Evolutionary conservation across 2,113 vertebrate genomes (phyloP), one percentile per base, ranked within the genome.

Genomic region (Danio rerio): DNA sequence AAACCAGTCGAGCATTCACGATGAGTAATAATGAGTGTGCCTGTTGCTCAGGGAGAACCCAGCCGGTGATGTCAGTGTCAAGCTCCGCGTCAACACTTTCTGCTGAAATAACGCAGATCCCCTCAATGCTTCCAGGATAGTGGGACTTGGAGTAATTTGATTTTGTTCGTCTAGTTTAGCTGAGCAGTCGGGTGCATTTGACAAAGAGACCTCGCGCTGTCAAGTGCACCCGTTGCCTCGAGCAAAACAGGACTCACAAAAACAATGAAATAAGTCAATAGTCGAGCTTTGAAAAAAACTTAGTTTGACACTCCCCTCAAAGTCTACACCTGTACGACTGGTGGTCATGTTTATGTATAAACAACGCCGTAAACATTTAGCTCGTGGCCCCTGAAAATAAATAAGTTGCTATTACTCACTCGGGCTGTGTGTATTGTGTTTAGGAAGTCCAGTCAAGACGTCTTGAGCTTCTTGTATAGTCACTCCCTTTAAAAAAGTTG

Each of bases 391-490:
- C 42, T 13, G 4, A 20, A 5, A 4, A 56, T 2, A 59, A 62
- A 18, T 18, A 52, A 78, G 73, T 81, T 56, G 10, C n/a, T 58
- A 31, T 74, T 78, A 83, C 81, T 83, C 55, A 83, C 81, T 62
- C 55, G 73, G 53, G 65, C 56, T 1, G 31, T 77, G 75, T 52
- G 47, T 77, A 59, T 62, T 40, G 81, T 58, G 16, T 69, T 61
- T 69, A 45, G 62, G 65, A 77, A 69, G 43, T 78, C 81, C 47
- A 62, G 73, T 77, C 40, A 69, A 77, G 74, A 77, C 21, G 45
- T 20, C 56, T 70, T 71, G 65, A 40, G 45, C 7, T 71, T 78
- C 74, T 71, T 70, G 40, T 21, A 47, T 18, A 63, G 20, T 13
- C 18, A 10, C 71, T 85, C 50, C 18, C 3, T 9, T 62, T 12